Evolutionary conservation across 1,140 invertebrate species (phyloP).

Genomic region (Trichonephila clavipes): DNA sequence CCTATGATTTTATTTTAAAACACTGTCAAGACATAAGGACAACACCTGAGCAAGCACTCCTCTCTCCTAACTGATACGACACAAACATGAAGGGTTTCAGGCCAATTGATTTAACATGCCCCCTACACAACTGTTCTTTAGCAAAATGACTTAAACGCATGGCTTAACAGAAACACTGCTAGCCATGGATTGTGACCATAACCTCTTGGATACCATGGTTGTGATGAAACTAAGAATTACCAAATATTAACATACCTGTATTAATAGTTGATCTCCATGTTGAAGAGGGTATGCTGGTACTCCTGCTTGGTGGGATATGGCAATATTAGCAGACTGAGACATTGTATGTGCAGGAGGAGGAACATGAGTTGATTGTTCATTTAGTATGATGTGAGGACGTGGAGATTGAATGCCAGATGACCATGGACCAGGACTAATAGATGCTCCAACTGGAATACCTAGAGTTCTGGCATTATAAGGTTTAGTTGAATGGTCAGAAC

Average conservation of each 20-base stretch:
- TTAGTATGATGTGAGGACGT: constrained; percentile 57
- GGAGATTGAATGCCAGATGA: constrained; percentile 55
- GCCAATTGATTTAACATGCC: too few species aligned
- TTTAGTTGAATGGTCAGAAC: constrained; percentile 53
- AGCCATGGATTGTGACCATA: too few species aligned
- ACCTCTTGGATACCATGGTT: too few species aligned
- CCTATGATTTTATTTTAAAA: too few species aligned
- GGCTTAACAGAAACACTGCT: too few species aligned
- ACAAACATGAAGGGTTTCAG: too few species aligned
- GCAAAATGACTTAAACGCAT: too few species aligned
- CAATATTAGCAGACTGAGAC: constrained; percentile 51
- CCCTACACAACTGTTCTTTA: too few species aligned
- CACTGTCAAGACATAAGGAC: too few species aligned
- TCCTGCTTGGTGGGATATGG: not conserved
- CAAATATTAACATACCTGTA: not conserved
- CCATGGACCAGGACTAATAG: constrained; percentile 66
- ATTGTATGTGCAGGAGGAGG: constrained; percentile 78
- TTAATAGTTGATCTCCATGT: not conserved
- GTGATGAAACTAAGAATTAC: too few species aligned
- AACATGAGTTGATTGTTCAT: constrained; percentile 38
- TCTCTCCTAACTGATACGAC: too few species aligned
- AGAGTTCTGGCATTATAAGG: constrained; percentile 27
- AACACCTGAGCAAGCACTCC: too few species aligned
- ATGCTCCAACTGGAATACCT: constrained; percentile 70
- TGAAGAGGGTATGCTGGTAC: constrained; percentile 86